These are phyloP conservation scores for Zosterops hypoxanthus DNA, from an alignment of 2,113 vertebrate species.

Conservation along the genomic window DNA sequence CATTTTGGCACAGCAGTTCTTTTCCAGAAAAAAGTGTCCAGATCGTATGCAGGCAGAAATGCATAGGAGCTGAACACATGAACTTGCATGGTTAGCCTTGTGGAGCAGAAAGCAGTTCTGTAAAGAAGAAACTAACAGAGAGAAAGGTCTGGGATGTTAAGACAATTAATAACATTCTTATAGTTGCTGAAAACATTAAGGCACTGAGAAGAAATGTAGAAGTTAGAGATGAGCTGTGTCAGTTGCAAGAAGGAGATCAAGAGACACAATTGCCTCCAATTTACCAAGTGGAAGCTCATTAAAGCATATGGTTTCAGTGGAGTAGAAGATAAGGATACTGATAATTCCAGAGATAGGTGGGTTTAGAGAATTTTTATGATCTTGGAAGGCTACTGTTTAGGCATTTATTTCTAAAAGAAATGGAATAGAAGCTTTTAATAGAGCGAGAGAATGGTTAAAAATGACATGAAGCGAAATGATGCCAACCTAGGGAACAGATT, in stretches of 20 bases:
- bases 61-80: neutral
- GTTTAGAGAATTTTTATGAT: neutral
- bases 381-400: neutral
- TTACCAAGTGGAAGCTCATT: neutral
- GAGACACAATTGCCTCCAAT: neutral
- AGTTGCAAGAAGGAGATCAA: neutral
- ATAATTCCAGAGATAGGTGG: neutral
- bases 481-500: neutral
- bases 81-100: neutral
- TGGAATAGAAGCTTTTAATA: neutral
- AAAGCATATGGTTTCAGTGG: neutral
- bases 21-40: neutral
- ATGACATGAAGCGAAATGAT: neutral
- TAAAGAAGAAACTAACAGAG: neutral
- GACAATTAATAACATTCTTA: neutral
- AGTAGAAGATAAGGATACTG: neutral
- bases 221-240: neutral
- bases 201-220: neutral
- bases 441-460: neutral
- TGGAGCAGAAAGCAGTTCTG: neutral
- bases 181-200: neutral
- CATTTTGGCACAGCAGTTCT: neutral
- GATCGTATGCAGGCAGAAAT: neutral
- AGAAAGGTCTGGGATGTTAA: neutral
- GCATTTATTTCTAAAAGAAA: neutral